Evolutionary conservation across 1,140 invertebrate genomes (phyloP).

Genomic region (Drosophila auraria): DNA sequence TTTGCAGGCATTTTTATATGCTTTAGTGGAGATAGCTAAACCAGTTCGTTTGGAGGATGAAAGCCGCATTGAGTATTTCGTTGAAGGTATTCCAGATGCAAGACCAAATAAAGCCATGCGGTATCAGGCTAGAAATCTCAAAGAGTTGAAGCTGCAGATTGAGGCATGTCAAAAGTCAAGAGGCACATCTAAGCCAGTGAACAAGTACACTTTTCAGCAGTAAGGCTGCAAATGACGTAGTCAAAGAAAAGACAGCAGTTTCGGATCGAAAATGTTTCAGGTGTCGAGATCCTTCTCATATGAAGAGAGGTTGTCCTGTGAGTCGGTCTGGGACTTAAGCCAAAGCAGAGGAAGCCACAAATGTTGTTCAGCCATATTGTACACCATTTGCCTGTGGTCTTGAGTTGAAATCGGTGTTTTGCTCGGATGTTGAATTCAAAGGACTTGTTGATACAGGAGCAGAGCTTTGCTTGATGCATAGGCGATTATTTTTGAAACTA

Average conservation of each 20-base stretch:
- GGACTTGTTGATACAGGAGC: no score
- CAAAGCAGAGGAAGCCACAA: neutral
- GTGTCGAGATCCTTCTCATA: neutral
- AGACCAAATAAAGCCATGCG: no score
- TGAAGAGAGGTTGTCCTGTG: neutral
- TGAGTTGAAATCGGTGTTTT: neutral
- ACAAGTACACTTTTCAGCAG: no score
- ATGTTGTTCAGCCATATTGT: neutral
- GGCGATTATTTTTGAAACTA: conserved; percentile 6
- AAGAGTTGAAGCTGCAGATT: no score
- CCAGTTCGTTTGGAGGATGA: neutral
- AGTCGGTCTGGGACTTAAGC: neutral
- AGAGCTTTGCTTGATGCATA: conserved; percentile 10
- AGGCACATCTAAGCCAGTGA: no score
- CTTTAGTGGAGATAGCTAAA: neutral
- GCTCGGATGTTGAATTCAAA: neutral
- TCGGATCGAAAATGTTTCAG: neutral
- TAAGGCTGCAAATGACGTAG: no score
- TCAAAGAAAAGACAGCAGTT: neutral
- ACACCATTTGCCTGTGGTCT: neutral
- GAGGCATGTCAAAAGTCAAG: no score
- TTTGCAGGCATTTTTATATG: neutral
- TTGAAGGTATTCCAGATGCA: neutral
- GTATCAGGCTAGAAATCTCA: no score
- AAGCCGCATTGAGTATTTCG: neutral